Base-by-base conservation (phyloP, 2,888 invertebrate species). In the Oligia fasciuncula region DNA sequence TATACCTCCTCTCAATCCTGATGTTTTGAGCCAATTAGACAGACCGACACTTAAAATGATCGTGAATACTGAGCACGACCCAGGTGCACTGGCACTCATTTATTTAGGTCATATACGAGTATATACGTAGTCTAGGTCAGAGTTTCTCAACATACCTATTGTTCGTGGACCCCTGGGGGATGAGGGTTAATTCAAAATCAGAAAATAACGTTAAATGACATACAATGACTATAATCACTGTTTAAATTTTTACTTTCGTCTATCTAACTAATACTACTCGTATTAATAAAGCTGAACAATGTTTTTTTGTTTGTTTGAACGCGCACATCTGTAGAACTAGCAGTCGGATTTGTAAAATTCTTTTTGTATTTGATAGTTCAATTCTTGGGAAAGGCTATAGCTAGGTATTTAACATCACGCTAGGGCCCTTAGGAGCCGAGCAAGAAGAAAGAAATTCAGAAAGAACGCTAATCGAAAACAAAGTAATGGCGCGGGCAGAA, bases 31-130 rank as follows among this genome's bases (percentile, higher is more conserved):
- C 57, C 51, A 85, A 85, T 83, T 83, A 85, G 83, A 70, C 49
- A 66, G n/a, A 79, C 63, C 51, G 17, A 60, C 66, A 77, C 80
- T 85, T 75, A 60, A 85, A 83, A 73, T 70, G 68, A 83, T 85
- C 80, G 60, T 85, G 80, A 80, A 85, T 83, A 75, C 80, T 75
- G 57, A 85, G 35, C 68, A 66, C 69, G 79, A 46, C 74, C 75
- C 86, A 85, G 86, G 86, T 86, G 85, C 69, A 78, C 71, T 13
- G 43, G 67, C n/a, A 80, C 68, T 84, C 65, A 81, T 80, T 77
- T 83, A 80, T 77, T 67, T 79, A 81, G 73, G 77, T 79, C 76
- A 76, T 84, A 77, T 72, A 54, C 9, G 14, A 17, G 51, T 35
- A 51, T 6, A 46, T 49, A 67, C 13, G n/a, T 14, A 73, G 71